A percentile compares a stretch with the other conserved stretches of the same genome.
These are phyloP conservation scores for Sterrhoptilus dennistouni DNA, from an alignment of 2,113 vertebrate species.

Conservation along the genomic window DNA sequence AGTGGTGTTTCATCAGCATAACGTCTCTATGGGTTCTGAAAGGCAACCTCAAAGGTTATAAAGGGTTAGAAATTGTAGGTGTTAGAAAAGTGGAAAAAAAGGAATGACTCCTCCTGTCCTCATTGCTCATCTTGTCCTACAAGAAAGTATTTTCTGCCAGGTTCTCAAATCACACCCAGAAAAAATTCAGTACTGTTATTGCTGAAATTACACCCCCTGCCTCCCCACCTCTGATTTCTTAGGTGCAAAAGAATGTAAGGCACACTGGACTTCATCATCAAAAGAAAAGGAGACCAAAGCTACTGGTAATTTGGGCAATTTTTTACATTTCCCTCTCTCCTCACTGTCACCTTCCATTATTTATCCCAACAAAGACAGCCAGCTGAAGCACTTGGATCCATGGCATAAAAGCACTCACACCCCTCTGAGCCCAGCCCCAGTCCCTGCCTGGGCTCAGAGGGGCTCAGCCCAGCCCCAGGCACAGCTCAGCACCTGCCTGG, in stretches of 20 bases:
- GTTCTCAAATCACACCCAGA: not conserved
- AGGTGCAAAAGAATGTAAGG: not conserved
- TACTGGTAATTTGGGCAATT: not conserved
- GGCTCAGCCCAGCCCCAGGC: not conserved
- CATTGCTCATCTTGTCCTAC: not conserved
- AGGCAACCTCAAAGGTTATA: not conserved
- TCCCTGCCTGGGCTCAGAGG: not conserved
- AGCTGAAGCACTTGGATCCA: not conserved
- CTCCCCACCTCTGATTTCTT: not conserved
- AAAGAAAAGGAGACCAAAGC: not conserved
- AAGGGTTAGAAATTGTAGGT: not conserved
- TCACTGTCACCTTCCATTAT: not conserved
- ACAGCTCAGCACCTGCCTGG: not conserved
- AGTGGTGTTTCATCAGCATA: not conserved
- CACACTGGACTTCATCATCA: not conserved
- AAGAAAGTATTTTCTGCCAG: not conserved
- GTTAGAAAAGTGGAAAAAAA: not conserved
- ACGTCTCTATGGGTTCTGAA: not conserved
- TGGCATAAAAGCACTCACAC: accelerated
- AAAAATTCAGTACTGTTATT: not conserved
- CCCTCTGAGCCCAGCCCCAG: accelerated
- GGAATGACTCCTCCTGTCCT: not conserved
- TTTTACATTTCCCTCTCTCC: not conserved
- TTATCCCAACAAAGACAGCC: not conserved
- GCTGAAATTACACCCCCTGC: not conserved